These are phyloP conservation scores for Rhyacichthys aspro DNA, from an alignment of 2,797 vertebrate genomes.

Conservation along the genomic window DNA sequence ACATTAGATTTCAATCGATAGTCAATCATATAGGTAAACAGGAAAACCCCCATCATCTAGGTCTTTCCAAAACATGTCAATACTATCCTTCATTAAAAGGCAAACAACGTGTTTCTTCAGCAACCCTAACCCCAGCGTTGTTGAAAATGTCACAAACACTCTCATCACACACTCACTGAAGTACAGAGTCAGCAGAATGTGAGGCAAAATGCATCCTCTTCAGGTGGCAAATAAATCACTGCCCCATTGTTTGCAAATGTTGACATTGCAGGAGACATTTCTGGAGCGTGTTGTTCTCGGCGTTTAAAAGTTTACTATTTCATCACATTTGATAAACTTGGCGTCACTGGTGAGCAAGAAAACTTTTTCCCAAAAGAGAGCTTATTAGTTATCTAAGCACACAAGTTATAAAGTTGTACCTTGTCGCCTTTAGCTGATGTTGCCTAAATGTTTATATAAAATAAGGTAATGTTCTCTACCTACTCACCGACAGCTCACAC, in stretches of 20 bases:
- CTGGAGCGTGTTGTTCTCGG: neutral
- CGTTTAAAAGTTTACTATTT: constrained; percentile 1
- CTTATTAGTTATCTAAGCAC: neutral
- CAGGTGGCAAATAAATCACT: constrained; percentile 18
- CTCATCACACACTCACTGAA: constrained; percentile 1
- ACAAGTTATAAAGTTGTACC: too few relatives aligned
- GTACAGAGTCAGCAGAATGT: constrained; percentile 14
- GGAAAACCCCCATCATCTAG: too few relatives aligned
- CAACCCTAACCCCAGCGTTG: neutral
- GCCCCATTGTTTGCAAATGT: constrained; percentile 10
- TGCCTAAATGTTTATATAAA: neutral
- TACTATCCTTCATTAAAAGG: neutral
- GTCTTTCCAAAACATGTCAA: too few relatives aligned
- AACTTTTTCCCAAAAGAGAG: neutral
- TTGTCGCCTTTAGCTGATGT: too few relatives aligned
- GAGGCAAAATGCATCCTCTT: constrained; percentile 4
- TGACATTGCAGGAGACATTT: constrained; percentile 5
- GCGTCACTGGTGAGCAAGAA: neutral
- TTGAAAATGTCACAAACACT: constrained; percentile 3
- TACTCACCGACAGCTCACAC: neutral
- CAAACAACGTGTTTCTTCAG: neutral
- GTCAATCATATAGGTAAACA: too few relatives aligned
- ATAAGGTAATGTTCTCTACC: neutral
- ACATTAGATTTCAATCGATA: too few relatives aligned
- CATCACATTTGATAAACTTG: constrained; percentile 17